Conservation (phyloP, 2,888 invertebrate genomes). For the Lepidochrysops patricia region DNA sequence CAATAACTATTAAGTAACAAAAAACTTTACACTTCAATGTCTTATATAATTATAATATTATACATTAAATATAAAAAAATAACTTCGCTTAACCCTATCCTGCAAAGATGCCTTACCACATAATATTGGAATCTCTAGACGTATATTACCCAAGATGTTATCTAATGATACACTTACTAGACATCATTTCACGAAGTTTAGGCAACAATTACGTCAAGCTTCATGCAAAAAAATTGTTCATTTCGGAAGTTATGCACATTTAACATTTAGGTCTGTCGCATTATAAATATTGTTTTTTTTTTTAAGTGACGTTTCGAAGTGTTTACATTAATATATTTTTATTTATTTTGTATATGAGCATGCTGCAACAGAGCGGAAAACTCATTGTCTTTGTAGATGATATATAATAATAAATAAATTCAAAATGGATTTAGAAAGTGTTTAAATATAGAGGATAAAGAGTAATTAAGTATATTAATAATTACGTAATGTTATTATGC, state of each 20-base stretch:
- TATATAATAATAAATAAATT: background rate
- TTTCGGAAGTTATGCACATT: slow-evolving; percentile 13
- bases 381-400: too few relatives aligned
- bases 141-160: background rate
- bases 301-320: background rate
- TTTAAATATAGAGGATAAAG: background rate
- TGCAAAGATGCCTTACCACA: too few relatives aligned
- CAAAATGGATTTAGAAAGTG: background rate
- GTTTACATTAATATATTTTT: background rate
- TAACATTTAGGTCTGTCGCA: slow-evolving; percentile 1
- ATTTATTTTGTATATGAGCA: background rate
- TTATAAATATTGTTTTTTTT: background rate
- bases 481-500: background rate
- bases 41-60: too few relatives aligned
- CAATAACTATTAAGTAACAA: too few relatives aligned
- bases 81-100: too few relatives aligned
- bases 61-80: too few relatives aligned
- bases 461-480: background rate
- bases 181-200: background rate
- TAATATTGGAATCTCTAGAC: too few relatives aligned
- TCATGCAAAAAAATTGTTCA: slow-evolving; percentile 13
- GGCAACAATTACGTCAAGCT: background rate
- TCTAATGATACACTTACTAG: background rate
- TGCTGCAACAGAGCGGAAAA: background rate
- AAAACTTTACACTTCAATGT: too few relatives aligned